A percentile compares a stretch with the other conserved stretches of the same genome.
Evolutionary conservation across 53 echinoderm and acorn worm genomes (phyloP).

Genomic region (Zoroaster sp.): DNA sequence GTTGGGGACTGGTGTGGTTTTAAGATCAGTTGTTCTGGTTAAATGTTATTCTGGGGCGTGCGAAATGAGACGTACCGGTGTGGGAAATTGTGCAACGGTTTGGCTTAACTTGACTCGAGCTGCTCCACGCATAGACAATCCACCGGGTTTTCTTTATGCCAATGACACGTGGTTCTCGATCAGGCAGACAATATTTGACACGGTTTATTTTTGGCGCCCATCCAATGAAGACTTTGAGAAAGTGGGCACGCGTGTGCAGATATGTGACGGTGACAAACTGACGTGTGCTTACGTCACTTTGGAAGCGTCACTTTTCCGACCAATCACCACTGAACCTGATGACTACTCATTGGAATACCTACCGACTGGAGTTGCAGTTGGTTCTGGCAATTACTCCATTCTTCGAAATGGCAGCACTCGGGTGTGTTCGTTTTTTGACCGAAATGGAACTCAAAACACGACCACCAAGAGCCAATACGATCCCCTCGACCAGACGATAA

Average conservation of each 20-base stretch:
- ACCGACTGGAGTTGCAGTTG: not conserved
- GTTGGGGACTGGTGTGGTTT: not conserved
- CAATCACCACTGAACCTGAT: not conserved
- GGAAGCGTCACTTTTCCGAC: constrained; percentile 4
- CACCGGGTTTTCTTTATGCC: not conserved
- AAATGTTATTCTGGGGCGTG: not conserved
- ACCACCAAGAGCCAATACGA: not conserved
- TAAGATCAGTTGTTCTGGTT: not conserved
- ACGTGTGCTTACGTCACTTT: constrained; percentile 1
- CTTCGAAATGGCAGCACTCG: constrained; percentile 13
- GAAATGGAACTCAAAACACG: not conserved
- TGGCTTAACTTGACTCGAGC: not conserved
- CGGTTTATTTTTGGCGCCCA: not conserved
- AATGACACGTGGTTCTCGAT: not conserved
- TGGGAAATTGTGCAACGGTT: not conserved
- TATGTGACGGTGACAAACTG: not conserved
- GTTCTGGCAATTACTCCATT: not conserved
- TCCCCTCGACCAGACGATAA: not conserved
- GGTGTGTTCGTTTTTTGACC: constrained; percentile 6
- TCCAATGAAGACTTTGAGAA: not conserved
- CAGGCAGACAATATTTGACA: not conserved
- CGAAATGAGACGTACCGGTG: not conserved
- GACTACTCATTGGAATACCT: not conserved
- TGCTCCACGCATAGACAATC: not conserved
- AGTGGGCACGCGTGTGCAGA: not conserved